Base-by-base conservation (phyloP, 53 echinoderm and acorn worm species). In the Glandiceps talaboti region DNA sequence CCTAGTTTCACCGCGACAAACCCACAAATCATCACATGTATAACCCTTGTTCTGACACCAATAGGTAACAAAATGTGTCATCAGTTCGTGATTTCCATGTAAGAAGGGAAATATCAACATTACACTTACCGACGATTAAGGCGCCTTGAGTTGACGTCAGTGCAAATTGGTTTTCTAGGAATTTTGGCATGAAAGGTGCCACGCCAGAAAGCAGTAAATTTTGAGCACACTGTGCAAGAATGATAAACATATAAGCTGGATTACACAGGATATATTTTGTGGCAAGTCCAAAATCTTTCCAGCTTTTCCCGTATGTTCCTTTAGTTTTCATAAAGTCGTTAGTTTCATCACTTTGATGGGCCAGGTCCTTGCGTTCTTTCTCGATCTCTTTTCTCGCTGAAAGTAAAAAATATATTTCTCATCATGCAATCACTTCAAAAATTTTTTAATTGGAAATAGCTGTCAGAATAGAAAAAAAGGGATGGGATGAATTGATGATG, bases 181-280 rank as follows among this genome's bases (percentile, higher is more conserved):
- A 96, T 87, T 96, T 96, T 25, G 96, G 96, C 14, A 87, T 88
- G 30, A 96, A 96, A 82, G 92, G 92, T 0, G 96, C 96, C 79
- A 96, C 83, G 10, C 96, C 92, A 0, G 92, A 84, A 31, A 93
- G 87, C 73, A 96, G 77, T n/a, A 95, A 96, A 90, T 92, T 92
- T 81, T 96, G 92, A 0, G 96, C 85, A 74, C 90, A 88, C 32
- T 88, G 88, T 28, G 92, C 87, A 25, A 88, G 84, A 30, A 84
- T 86, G 82, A 97, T 93, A 75, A 91, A 97, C 87, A 97, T 85
- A 83, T 93, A 97, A 1, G 99, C 93, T 25, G 85, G 80, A 84
- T 97, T 97, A 81, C 84, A 87, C 0, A 97, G 26, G 26, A 97
- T 91, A 32, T 73, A 88, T 0, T 85, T 25, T 73, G 83, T 80